Evolutionary conservation across 2,888 invertebrate genomes (phyloP).

Genomic region (Schrankia costaestrigalis): DNA sequence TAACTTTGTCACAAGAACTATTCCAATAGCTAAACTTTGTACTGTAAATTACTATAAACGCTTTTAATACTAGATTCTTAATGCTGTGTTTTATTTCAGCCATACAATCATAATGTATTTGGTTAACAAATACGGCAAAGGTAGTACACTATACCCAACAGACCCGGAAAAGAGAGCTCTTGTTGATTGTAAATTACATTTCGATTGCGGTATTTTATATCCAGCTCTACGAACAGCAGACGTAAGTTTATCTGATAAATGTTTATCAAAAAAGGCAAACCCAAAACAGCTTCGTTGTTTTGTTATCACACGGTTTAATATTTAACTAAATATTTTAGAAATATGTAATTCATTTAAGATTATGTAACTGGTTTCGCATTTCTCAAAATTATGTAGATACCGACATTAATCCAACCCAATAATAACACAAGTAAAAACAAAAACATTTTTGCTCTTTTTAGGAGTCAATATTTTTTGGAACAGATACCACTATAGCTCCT

Average conservation of each 20-base stretch:
- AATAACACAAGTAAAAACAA: too few species aligned
- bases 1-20: too few species aligned
- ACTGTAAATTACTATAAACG: neutral
- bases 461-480: slow-evolving; percentile 32
- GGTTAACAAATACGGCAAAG: slow-evolving; percentile 77
- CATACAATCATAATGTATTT: slow-evolving; percentile 82
- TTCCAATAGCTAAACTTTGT: too few species aligned
- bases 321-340: too few species aligned
- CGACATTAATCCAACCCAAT: too few species aligned
- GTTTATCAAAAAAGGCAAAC: neutral
- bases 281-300: neutral
- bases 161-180: slow-evolving; percentile 66
- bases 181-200: slow-evolving; percentile 74
- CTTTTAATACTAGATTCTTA: too few species aligned
- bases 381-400: too few species aligned
- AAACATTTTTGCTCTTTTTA: slow-evolving; percentile 9
- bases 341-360: too few species aligned
- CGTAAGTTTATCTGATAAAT: slow-evolving; percentile 13
- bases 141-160: slow-evolving; percentile 74
- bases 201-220: slow-evolving; percentile 73
- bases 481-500: slow-evolving; percentile 19
- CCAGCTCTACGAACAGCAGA: slow-evolving; percentile 56
- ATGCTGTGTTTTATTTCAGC: slow-evolving; percentile 68
- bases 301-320: too few species aligned
- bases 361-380: too few species aligned